Conservation (phyloP, 2,113 vertebrate species). For the Cyprinodon brontotheroides region DNA sequence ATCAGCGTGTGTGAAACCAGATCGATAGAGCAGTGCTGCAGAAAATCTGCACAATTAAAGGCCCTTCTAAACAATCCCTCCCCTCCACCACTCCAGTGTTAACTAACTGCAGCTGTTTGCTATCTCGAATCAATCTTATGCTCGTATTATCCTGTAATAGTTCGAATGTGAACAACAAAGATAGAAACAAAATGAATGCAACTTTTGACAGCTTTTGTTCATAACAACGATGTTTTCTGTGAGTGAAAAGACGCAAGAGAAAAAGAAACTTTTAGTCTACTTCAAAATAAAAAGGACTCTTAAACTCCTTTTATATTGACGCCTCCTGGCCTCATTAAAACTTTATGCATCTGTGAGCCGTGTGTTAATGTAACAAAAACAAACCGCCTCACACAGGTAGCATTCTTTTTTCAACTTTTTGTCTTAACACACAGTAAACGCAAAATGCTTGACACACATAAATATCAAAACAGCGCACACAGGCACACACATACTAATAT, state of each 20-base stretch:
- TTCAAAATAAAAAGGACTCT: constrained; percentile 17
- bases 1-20: constrained; percentile 13
- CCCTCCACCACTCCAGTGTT: not conserved
- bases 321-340: constrained; percentile 78
- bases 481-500: constrained; percentile 53
- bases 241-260: not conserved
- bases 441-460: constrained; percentile 17
- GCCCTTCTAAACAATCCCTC: constrained; percentile 11
- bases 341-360: constrained; percentile 69
- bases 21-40: constrained; percentile 14
- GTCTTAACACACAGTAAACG: constrained; percentile 19
- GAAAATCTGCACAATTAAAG: constrained; percentile 39
- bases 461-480: constrained; percentile 32
- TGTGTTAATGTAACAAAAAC: constrained; percentile 63
- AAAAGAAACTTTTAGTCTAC: constrained; percentile 2
- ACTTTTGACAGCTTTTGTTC: not conserved
- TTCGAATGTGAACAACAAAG: constrained; percentile 6
- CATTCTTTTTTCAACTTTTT: constrained; percentile 19
- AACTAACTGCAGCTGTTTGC: not conserved
- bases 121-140: constrained; percentile 18
- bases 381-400: constrained; percentile 6
- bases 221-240: not conserved
- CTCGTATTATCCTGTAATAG: not conserved
- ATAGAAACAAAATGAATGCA: constrained; percentile 22
- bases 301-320: constrained; percentile 48